Evolutionary conservation across 1,140 invertebrate genomes (phyloP).

Genomic region (Caenorhabditis latens): DNA sequence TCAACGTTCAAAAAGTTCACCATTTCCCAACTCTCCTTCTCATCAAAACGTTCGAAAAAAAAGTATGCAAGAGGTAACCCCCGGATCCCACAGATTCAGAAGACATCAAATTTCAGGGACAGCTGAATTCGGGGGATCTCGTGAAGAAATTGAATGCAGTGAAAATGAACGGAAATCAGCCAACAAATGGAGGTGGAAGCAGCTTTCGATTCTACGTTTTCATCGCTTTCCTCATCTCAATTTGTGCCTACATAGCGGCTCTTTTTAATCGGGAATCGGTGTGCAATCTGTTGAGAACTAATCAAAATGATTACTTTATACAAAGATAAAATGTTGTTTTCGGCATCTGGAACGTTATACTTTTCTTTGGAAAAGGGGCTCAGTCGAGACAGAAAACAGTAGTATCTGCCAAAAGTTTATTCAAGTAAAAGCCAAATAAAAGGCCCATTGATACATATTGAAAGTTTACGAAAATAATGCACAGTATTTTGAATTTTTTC

Average conservation of each 20-base stretch:
- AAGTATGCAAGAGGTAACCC: conserved; percentile 17
- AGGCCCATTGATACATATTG: too few species aligned
- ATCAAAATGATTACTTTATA: conserved; percentile 4
- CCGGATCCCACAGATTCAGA: not conserved
- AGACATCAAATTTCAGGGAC: conserved; percentile 6
- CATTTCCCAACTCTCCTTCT: too few species aligned
- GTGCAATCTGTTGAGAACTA: conserved; percentile 38
- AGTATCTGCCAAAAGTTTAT: too few species aligned
- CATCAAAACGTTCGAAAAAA: too few species aligned
- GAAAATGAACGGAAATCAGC: conserved; percentile 15
- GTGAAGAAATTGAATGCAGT: conserved; percentile 1
- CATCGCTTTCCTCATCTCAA: not conserved
- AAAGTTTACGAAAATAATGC: too few species aligned
- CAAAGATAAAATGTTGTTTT: not conserved
- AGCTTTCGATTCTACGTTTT: conserved; percentile 43
- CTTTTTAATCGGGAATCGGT: conserved; percentile 36
- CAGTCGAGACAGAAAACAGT: too few species aligned
- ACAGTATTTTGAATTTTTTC: too few species aligned
- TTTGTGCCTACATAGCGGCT: not conserved
- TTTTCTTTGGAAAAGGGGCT: not conserved
- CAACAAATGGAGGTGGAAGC: not conserved
- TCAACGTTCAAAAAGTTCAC: not conserved
- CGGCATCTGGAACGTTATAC: not conserved
- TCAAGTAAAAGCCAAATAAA: too few species aligned
- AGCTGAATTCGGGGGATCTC: not conserved